Evolutionary conservation across 2,797 vertebrate species (phyloP), one percentile per base, ranked within the genome.

Genomic region (Xyrichtys novacula): DNA sequence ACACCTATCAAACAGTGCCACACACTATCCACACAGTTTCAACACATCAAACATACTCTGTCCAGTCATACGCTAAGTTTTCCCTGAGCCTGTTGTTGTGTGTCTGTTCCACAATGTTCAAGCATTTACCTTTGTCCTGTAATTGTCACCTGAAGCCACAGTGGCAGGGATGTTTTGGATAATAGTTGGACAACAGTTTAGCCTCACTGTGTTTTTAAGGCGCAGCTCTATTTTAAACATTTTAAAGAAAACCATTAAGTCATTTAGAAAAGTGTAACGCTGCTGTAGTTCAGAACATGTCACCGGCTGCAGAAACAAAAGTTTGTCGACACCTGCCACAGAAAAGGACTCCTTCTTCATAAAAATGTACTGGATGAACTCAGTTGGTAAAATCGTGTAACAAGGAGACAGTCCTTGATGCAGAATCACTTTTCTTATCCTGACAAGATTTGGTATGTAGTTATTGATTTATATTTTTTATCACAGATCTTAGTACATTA

Each of bases 241-340:
- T 47, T 17, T 3, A 44, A 25, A 26, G 34, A 20, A 43, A 39
- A 26, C 46, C 10, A 42, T 25, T 0, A n/a, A 47, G 43, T 7
- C 1, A 10, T n/a, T 29, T 16, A 10, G 16, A n/a, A 32, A 12
- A 32, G 31, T 12, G 12, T 1, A 9, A 9, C 31, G 8, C 12
- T 2, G 9, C 3, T 32, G 12, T 12, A 32, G 8, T 32, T 32
- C 6, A 32, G 12, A 32, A 12, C 31, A 32, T 32, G 31, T 11
- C 9, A 8, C 34, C 68, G n/a, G 20, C 47, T 59, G 49, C 50
- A 76, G 26, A 78, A 40, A 67, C 34, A 52, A 67, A 46, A 71
- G 39, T 38, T 53, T 47, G 43, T 57, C 48, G 38, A 15, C 11
- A 14, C 12, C 15, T 12, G 34, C 12, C 34, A 32, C 2, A 32